Conservation (phyloP, 2,888 invertebrate genomes). For the Drosophila lutescens region DNA sequence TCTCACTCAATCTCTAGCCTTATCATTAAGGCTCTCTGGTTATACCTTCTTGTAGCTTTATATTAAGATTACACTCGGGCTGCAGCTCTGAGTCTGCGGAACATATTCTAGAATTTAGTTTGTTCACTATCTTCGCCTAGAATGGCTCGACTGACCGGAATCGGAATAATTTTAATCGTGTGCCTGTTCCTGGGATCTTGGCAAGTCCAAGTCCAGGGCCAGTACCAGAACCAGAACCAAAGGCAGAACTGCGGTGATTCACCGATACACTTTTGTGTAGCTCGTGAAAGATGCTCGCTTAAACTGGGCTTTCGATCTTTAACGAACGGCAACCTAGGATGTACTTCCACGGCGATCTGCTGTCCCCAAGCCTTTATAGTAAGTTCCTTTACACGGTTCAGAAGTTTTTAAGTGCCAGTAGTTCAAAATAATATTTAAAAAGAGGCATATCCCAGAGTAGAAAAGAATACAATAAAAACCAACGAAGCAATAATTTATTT, state of each 20-base stretch:
- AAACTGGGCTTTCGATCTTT: background rate
- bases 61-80: no score
- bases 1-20: no score
- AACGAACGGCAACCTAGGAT: background rate
- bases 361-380: background rate
- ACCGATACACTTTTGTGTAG: background rate
- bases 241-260: background rate
- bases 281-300: background rate
- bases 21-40: no score
- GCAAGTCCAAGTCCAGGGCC: background rate
- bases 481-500: no score
- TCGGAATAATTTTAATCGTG: background rate
- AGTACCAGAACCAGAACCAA: background rate
- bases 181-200: background rate
- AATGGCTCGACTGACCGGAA: background rate
- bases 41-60: no score
- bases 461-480: no score
- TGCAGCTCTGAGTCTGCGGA: no score
- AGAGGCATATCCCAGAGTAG: no score
- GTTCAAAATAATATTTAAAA: no score
- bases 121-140: background rate
- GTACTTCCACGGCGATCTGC: constrained; percentile 1
- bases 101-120: constrained; percentile 5
- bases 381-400: background rate
- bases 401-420: no score